phyloP scores from a whole-genome alignment of 1,140 invertebrate species.

The Portunus trituberculatus region DNA sequence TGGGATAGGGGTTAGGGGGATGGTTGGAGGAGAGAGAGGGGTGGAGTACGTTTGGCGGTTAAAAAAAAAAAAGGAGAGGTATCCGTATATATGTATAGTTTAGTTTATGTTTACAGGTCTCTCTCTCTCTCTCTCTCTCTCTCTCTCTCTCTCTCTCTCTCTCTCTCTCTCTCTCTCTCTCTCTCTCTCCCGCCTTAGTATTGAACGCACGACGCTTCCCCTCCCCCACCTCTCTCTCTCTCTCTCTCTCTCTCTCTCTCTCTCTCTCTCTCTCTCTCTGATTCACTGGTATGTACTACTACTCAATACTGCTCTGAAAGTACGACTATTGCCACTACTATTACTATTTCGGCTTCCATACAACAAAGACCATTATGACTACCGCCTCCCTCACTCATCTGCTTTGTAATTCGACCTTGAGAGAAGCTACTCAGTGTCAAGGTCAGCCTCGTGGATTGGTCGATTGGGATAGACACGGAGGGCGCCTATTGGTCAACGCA shows the following conservation, averaged over 20 bases:
- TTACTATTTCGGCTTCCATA: background rate
- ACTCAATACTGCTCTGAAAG: background rate
- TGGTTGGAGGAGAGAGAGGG: background rate
- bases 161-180: background rate
- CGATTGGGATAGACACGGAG: background rate
- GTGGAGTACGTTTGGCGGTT: background rate
- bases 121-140: slow-evolving; percentile 3
- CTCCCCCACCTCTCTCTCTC: slow-evolving; percentile 32
- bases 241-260: slow-evolving; percentile 65
- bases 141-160: slow-evolving; percentile 43
- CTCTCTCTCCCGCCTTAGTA: background rate
- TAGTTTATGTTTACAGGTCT: too few species aligned
- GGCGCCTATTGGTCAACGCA: background rate
- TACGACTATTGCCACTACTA: background rate
- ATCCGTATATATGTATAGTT: too few species aligned
- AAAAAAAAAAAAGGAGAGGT: too few species aligned
- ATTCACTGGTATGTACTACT: too few species aligned
- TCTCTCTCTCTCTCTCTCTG: slow-evolving; percentile 61
- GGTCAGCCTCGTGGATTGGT: background rate
- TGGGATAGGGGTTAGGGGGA: background rate
- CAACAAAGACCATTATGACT: background rate
- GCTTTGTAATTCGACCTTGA: background rate
- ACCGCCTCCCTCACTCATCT: too few species aligned
- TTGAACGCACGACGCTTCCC: background rate
- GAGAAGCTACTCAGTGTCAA: background rate